phyloP scores from a whole-genome alignment of 1,140 invertebrate genomes.

The Drosophila busckii region DNA sequence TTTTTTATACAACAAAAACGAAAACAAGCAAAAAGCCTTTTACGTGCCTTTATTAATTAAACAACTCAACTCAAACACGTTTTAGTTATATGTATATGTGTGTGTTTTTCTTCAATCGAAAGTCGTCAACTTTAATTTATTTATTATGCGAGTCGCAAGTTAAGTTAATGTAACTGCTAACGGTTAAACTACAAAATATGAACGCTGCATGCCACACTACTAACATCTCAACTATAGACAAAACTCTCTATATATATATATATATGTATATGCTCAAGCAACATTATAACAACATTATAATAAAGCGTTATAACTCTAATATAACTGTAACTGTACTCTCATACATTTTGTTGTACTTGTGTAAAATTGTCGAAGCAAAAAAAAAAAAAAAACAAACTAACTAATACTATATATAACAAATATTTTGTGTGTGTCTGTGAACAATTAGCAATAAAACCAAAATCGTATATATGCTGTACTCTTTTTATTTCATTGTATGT shows the following conservation, averaged over 20 bases:
- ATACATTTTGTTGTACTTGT: slow-evolving; percentile 60
- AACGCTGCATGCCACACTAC: too few relatives aligned
- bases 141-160: slow-evolving; percentile 1
- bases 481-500: slow-evolving; percentile 30
- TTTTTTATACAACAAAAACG: neutral
- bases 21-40: slow-evolving; percentile 37
- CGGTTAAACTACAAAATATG: too few relatives aligned
- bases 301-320: too few relatives aligned
- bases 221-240: too few relatives aligned
- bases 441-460: slow-evolving; percentile 71
- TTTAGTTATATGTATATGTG: slow-evolving; percentile 42
- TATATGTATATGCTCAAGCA: too few relatives aligned
- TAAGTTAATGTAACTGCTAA: too few relatives aligned
- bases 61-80: too few relatives aligned
- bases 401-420: too few relatives aligned
- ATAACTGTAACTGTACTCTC: slow-evolving; percentile 19
- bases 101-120: slow-evolving; percentile 14
- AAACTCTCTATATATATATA: too few relatives aligned
- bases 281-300: too few relatives aligned
- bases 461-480: slow-evolving; percentile 60
- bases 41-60: slow-evolving; percentile 66
- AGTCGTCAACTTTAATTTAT: neutral
- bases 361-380: too few relatives aligned
- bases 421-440: slow-evolving; percentile 65
- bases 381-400: too few relatives aligned